These are phyloP conservation scores for Micromesistius poutassou DNA, from an alignment of 2,797 vertebrate genomes.

Conservation along the genomic window DNA sequence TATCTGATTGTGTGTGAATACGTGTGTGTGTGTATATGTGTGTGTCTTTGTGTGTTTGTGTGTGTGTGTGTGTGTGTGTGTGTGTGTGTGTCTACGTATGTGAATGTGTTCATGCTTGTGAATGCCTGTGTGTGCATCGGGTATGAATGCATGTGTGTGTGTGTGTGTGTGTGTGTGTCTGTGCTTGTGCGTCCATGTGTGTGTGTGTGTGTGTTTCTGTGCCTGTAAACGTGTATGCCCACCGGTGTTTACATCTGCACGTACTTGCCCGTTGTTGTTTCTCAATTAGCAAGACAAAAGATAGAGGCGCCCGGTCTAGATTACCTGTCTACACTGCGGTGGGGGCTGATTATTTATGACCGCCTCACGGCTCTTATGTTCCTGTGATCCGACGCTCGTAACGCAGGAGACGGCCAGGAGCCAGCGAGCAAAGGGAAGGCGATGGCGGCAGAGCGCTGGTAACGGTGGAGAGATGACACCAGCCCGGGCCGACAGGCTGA, in stretches of 20 bases:
- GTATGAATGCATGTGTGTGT: no score
- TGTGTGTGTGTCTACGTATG: conserved; percentile 36
- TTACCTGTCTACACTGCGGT: conserved; percentile 43
- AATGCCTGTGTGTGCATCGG: conserved; percentile 21
- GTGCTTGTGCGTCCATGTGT: no score
- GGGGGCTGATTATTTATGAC: not conserved
- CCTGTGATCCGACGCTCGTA: not conserved
- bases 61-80: conserved; percentile 21
- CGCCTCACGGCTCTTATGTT: not conserved
- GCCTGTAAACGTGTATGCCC: not conserved
- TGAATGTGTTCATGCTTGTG: conserved; percentile 48
- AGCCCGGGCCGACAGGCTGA: no score
- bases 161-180: no score
- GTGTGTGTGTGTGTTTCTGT: not conserved
- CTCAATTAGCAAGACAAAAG: conserved; percentile 46
- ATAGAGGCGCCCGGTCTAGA: conserved; percentile 32
- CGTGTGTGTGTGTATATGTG: not conserved
- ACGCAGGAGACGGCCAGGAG: not conserved
- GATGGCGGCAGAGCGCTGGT: no score
- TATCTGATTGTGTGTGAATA: not conserved
- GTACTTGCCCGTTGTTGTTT: conserved; percentile 16
- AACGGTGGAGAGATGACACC: no score
- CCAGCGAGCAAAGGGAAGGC: no score
- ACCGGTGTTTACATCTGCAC: not conserved
- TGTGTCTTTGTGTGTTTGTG: conserved; percentile 44